Percentiles rank a stretch among this genome's conserved stretches.
These are phyloP conservation scores for Coptodon rendalli DNA, from an alignment of 2,113 vertebrate genomes.

Conservation along the genomic window DNA sequence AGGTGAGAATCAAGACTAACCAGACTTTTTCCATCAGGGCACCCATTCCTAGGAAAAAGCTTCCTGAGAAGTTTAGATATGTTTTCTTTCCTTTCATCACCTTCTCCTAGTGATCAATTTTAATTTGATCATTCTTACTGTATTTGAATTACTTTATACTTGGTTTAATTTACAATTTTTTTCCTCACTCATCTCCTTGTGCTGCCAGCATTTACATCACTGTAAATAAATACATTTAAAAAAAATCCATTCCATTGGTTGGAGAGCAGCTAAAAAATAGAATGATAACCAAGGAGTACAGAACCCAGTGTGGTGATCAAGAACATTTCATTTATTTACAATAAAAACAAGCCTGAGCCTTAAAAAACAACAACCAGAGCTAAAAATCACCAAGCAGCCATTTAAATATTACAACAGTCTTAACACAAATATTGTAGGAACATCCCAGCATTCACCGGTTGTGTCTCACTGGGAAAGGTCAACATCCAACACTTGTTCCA, in stretches of 20 bases:
- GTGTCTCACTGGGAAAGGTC: no score
- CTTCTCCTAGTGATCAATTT: neutral
- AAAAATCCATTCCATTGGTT: neutral
- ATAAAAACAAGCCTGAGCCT: neutral
- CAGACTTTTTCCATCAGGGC: neutral
- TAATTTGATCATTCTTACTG: neutral
- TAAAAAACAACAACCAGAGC: neutral
- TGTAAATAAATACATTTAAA: neutral
- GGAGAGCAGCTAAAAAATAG: neutral
- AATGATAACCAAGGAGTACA: neutral
- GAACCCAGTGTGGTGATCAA: neutral
- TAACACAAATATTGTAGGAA: neutral
- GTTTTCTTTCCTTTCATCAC: neutral
- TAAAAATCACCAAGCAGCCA: neutral
- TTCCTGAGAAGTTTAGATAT: neutral
- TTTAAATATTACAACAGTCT: neutral
- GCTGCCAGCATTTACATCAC: neutral
- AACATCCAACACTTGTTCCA: neutral
- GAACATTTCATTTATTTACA: neutral
- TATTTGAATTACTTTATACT: neutral
- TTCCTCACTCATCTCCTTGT: neutral
- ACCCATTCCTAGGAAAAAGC: accelerated
- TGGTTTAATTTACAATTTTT: neutral
- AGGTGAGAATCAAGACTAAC: neutral
- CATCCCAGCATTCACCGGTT: neutral